Percentiles rank a stretch among this genome's conserved stretches.
phyloP scores from a whole-genome alignment of 2,888 invertebrate genomes.

The Graphium colonna region DNA sequence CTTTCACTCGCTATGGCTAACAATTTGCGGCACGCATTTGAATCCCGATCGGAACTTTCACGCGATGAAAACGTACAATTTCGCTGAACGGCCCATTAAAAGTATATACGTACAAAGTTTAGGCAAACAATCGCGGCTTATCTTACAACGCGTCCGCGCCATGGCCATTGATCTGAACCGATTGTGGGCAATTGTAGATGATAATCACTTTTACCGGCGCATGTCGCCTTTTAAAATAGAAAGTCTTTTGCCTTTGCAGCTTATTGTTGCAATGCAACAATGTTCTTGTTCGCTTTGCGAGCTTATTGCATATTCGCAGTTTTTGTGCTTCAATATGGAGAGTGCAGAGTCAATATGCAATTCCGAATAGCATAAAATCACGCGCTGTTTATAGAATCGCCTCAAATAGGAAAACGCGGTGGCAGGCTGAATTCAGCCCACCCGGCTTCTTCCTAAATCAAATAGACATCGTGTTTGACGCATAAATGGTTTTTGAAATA shows the following conservation, averaged over 20 bases:
- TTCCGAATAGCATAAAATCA: slow-evolving; percentile 34
- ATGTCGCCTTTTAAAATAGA: slow-evolving; percentile 45
- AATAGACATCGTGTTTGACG: background rate
- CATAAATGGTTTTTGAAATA: background rate
- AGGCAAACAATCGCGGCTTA: slow-evolving; percentile 52
- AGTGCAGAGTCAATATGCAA: slow-evolving; percentile 33
- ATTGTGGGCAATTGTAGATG: slow-evolving; percentile 50
- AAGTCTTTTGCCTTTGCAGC: slow-evolving; percentile 50
- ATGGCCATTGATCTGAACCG: slow-evolving; percentile 52
- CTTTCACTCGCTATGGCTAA: slow-evolving; percentile 61
- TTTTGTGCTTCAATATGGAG: slow-evolving; percentile 35
- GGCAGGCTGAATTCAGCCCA: background rate
- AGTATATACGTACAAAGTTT: slow-evolving; percentile 52
- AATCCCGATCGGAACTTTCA: slow-evolving; percentile 62
- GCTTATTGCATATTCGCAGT: slow-evolving; percentile 14
- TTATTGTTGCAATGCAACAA: slow-evolving; percentile 49
- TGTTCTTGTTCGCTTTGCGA: slow-evolving; percentile 34
- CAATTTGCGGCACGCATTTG: slow-evolving; percentile 51
- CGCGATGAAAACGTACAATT: slow-evolving; percentile 63
- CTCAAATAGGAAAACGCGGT: slow-evolving; percentile 8
- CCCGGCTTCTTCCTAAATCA: background rate
- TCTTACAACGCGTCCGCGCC: slow-evolving; percentile 45
- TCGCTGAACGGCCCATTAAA: slow-evolving; percentile 55
- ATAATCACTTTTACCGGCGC: slow-evolving; percentile 57
- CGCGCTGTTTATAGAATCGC: slow-evolving; percentile 29